Base-by-base conservation (phyloP, 2,888 invertebrate genomes). In the Apodemia zela region DNA sequence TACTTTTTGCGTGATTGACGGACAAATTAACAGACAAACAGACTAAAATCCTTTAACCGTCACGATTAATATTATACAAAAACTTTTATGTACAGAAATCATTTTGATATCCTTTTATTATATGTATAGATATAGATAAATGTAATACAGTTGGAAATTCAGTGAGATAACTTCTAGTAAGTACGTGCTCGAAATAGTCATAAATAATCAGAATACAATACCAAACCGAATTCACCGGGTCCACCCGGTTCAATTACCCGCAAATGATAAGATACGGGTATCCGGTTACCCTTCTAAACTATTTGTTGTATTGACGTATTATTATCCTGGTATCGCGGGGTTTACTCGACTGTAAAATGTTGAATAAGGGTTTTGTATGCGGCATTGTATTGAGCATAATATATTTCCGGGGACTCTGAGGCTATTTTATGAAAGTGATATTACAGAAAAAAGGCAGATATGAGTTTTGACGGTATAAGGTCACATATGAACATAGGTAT, bases 221-320 rank as follows among this genome's bases (percentile, higher is more conserved):
- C 51, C 51, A 18, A 8, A 25, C 51, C 51, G 18, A 51, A 51
- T 21, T 42, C 42, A 42, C 51, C 51, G 13, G 51, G 51, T 21
- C 51, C 21, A 51, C 21, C 51, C 51, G 51, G 13, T 21, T 51
- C 51, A 18, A 51, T 51, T 51, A 25, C 21, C 51, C 51, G 51
- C 51, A 51, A 51, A 51, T 51, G 51, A 51, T 51, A 51, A 51
- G 51, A 51, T 51, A 51, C 25, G 13, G 51, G 25, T 51, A 51
- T 51, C 51, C 51, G 51, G 51, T 18, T 51, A 18, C 21, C 51
- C 51, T 21, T 13, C 51, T 51, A 51, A 51, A 51, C 51, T 51
- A 51, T 51, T 51, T 51, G 42, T 42, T 42, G 51, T 51, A 51
- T 51, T 51, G 51, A 51, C 21, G 5, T 51, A 51, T 51, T 42